A percentile compares a stretch with the other conserved stretches of the same genome.
These are phyloP conservation scores for Boleophthalmus pectinirostris DNA, from an alignment of 2,113 vertebrate genomes.

Conservation along the genomic window DNA sequence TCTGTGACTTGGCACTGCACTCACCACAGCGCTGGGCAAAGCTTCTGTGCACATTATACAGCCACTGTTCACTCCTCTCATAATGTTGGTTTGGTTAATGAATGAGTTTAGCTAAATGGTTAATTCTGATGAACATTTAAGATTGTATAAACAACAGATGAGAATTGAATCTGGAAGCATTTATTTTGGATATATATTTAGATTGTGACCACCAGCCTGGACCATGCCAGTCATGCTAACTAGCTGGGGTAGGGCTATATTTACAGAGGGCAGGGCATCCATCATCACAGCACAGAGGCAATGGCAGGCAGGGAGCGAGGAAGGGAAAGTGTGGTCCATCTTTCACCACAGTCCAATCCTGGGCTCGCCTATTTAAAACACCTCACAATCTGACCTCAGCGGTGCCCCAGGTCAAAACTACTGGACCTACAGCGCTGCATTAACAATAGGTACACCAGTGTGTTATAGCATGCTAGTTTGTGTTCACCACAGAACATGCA, in stretches of 20 bases:
- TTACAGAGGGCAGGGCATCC: constrained; percentile 72
- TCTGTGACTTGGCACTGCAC: constrained; percentile 65
- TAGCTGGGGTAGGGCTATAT: constrained; percentile 75
- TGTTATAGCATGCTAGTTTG: background rate
- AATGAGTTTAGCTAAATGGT: constrained; percentile 15
- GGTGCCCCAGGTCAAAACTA: constrained; percentile 43
- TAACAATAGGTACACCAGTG: background rate
- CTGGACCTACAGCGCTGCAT: constrained; percentile 40
- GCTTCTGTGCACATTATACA: constrained; percentile 48
- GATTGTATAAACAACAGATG: constrained; percentile 61
- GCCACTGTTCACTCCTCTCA: constrained; percentile 56
- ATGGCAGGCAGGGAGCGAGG: constrained; percentile 59
- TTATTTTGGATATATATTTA: constrained; percentile 77
- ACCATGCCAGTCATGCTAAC: constrained; percentile 77
- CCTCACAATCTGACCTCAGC: constrained; percentile 58
- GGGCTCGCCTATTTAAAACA: constrained; percentile 64
- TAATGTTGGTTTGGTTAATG: constrained; percentile 19
- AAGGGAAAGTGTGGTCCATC: constrained; percentile 74
- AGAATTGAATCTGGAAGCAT: constrained; percentile 73
- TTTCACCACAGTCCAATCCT: constrained; percentile 65
- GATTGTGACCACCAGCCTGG: constrained; percentile 65
- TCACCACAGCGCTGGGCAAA: constrained; percentile 58
- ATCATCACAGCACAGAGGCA: constrained; percentile 63
- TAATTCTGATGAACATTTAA: constrained; percentile 39
- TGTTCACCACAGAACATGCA: constrained; percentile 16